phyloP scores from a whole-genome alignment of 2,797 vertebrate genomes.

The Prunella strophiata region DNA sequence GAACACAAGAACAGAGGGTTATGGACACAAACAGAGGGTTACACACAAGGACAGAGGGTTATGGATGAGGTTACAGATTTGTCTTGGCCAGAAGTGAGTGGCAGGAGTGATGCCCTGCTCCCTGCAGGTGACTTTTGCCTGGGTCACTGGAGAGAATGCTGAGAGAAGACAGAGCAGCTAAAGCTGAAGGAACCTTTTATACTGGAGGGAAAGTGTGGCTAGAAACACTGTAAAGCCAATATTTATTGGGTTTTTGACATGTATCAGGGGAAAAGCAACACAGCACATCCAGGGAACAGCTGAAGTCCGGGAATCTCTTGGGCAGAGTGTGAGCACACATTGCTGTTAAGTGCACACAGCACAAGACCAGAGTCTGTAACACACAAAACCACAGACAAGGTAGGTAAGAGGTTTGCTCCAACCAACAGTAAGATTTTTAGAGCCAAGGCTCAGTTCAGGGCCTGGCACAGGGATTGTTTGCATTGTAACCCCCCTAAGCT shows the following conservation, averaged over 20 bases:
- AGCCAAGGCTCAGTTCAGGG: background rate
- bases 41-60: background rate
- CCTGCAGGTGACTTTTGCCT: background rate
- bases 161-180: background rate
- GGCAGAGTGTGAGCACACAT: background rate
- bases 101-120: background rate
- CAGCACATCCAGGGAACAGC: accelerated
- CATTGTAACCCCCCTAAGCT: background rate
- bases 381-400: background rate
- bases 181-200: background rate
- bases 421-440: background rate
- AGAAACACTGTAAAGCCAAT: background rate
- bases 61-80: background rate
- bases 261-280: background rate
- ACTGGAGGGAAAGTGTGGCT: background rate
- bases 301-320: background rate
- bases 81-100: background rate
- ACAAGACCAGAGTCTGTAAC: background rate
- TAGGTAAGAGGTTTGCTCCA: background rate
- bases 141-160: background rate
- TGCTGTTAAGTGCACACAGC: background rate
- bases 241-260: background rate
- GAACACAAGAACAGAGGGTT: background rate
- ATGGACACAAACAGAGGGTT: background rate
- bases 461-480: background rate